Conservation (phyloP, 2,888 invertebrate genomes). For the Laspeyria flexula region DNA sequence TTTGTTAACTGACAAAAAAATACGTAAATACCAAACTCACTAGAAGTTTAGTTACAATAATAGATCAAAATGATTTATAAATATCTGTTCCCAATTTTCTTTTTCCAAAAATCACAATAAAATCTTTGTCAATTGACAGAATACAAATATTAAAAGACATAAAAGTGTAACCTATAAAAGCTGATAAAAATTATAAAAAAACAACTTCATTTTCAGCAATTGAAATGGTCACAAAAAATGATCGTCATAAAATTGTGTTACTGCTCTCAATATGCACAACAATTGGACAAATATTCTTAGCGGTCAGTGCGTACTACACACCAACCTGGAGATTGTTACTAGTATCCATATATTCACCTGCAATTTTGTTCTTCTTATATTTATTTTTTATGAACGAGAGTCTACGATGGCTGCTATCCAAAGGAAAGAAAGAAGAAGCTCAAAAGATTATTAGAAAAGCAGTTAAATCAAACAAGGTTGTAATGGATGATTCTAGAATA, state of each 20-base stretch:
- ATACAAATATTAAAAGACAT: no score
- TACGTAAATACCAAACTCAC: no score
- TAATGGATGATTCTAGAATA: constrained; percentile 52
- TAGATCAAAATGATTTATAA: no score
- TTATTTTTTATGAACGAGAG: constrained; percentile 89
- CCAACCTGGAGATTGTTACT: constrained; percentile 89
- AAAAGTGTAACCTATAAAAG: no score
- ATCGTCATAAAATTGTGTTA: constrained; percentile 39
- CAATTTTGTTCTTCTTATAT: constrained; percentile 87
- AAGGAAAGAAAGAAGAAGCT: constrained; percentile 88
- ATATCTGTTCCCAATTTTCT: no score
- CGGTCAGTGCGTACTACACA: constrained; percentile 49
- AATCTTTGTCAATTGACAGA: no score
- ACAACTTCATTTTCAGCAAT: constrained; percentile 55
- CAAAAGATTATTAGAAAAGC: constrained; percentile 85
- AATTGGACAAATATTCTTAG: constrained; percentile 20
- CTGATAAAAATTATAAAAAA: no score
- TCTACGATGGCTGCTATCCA: constrained; percentile 90
- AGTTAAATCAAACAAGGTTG: constrained; percentile 70
- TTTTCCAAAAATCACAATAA: no score
- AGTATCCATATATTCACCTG: constrained; percentile 88
- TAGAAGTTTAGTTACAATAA: no score
- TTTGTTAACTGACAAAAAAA: no score
- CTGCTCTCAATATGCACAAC: constrained; percentile 22
- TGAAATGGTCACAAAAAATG: constrained; percentile 61